phyloP scores from a whole-genome alignment of 2,797 vertebrate species.

The Melanotaenia boesemani region DNA sequence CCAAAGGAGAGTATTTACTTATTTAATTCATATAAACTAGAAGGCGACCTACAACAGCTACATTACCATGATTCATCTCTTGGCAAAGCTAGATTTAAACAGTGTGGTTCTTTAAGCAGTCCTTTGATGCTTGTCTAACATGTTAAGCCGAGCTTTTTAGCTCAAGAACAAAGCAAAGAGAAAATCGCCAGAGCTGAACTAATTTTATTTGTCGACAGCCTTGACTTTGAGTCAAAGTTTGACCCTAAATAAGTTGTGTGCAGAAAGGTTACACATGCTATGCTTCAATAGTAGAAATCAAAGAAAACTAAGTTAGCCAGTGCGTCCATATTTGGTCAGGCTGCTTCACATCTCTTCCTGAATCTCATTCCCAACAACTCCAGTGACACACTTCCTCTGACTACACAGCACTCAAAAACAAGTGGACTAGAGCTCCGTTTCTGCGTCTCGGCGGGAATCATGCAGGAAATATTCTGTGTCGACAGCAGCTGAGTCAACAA shows the following conservation, averaged over 20 bases:
- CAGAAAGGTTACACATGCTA: not conserved
- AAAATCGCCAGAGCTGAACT: not conserved
- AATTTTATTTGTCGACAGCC: not conserved
- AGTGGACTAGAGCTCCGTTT: not conserved
- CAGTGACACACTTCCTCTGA: conserved; percentile 45
- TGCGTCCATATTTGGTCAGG: not conserved
- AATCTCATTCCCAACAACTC: not conserved
- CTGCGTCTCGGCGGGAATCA: conserved; percentile 12
- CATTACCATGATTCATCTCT: not conserved
- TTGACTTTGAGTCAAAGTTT: not conserved
- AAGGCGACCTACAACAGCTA: conserved; percentile 16
- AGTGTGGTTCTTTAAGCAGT: conserved; percentile 16
- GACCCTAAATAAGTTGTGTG: not conserved
- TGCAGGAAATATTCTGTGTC: conserved; percentile 15
- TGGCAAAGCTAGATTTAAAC: not conserved
- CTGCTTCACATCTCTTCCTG: not conserved
- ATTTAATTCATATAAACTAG: conserved; percentile 18
- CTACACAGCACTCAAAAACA: not conserved
- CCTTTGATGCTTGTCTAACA: conserved; percentile 1
- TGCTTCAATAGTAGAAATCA: not conserved
- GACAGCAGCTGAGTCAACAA: conserved; percentile 27
- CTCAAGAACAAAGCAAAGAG: not conserved
- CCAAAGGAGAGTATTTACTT: not conserved
- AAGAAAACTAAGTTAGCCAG: not conserved
- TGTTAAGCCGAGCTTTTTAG: not conserved